Evolutionary conservation across 2,113 vertebrate species (phyloP).

Genomic region (Jacana jacana): DNA sequence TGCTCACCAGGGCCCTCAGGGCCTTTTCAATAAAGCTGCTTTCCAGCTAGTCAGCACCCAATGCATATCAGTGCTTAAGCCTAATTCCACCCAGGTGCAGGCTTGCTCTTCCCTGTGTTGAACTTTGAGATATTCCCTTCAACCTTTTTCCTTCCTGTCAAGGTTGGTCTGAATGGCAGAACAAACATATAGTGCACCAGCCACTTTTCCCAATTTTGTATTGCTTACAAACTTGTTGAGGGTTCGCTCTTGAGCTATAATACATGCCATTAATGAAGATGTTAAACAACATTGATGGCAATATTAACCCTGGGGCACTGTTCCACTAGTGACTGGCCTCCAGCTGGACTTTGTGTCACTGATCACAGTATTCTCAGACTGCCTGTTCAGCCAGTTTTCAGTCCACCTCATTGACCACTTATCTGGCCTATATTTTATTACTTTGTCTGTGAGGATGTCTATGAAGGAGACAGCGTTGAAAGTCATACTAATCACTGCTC

Average conservation of each 20-base stretch:
- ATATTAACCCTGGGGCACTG: fast-evolving
- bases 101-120: neutral
- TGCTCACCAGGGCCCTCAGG: too few species aligned
- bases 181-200: neutral
- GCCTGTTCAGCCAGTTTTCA: neutral
- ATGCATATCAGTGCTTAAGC: neutral
- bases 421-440: neutral
- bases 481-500: neutral
- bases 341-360: neutral
- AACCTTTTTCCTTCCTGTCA: neutral
- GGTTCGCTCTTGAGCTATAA: neutral
- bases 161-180: neutral
- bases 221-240: neutral
- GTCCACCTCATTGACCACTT: neutral
- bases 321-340: neutral
- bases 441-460: neutral
- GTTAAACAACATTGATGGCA: neutral
- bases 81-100: neutral
- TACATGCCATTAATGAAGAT: neutral
- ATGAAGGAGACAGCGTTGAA: neutral
- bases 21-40: neutral
- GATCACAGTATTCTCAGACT: neutral
- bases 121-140: neutral
- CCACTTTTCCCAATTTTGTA: neutral
- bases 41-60: neutral